A percentile compares a stretch with the other conserved stretches of the same genome.
These are phyloP conservation scores for Sturnira hondurensis DNA, from an alignment of 2,113 vertebrate species.

Conservation along the genomic window DNA sequence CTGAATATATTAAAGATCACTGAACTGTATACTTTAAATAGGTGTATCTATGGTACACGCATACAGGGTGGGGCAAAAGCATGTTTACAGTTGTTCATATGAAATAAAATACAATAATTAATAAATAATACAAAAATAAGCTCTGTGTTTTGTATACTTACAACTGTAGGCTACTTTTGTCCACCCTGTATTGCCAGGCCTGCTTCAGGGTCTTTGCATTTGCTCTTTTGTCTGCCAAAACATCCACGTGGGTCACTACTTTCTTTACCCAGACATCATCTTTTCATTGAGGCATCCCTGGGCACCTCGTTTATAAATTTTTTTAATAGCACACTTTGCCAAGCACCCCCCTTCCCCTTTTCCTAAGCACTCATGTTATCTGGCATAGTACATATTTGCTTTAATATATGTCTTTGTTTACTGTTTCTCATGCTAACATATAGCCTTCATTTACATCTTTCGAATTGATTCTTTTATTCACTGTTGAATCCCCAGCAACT, in stretches of 20 bases:
- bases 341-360: neutral
- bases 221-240: neutral
- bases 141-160: neutral
- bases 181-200: neutral
- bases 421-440: neutral
- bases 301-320: neutral
- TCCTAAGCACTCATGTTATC: neutral
- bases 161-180: neutral
- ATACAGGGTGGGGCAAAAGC: neutral
- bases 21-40: neutral
- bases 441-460: neutral
- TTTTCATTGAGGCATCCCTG: neutral
- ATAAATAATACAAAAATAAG: neutral
- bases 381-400: neutral
- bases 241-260: neutral
- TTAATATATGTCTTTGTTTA: neutral
- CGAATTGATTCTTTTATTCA: neutral
- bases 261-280: neutral
- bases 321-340: neutral
- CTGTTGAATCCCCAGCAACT: neutral
- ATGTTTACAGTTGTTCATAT: neutral
- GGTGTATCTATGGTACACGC: neutral
- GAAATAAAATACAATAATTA: neutral
- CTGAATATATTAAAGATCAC: neutral
- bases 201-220: neutral